Percentiles rank a stretch among this genome's conserved stretches.
Evolutionary conservation across 1,140 invertebrate species (phyloP).

Genomic region (Theocolax elegans): DNA sequence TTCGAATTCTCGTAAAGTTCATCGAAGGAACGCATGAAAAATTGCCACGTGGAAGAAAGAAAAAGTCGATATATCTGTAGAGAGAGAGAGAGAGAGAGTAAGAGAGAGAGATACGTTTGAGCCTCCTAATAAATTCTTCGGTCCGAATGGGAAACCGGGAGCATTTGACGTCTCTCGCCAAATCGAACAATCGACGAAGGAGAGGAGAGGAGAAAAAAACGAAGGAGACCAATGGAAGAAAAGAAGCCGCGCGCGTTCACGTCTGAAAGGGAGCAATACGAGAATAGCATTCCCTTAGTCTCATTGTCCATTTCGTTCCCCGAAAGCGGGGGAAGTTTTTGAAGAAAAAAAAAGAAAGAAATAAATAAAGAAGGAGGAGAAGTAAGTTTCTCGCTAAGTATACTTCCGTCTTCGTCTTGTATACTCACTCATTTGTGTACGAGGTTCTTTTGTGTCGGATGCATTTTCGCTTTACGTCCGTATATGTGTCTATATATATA

Average conservation of each 20-base stretch:
- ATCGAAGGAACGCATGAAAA: too few species aligned
- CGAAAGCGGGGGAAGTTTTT: background rate
- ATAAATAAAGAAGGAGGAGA: too few species aligned
- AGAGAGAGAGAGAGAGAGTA: too few species aligned
- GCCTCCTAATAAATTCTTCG: slow-evolving; percentile 31
- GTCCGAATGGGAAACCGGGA: background rate
- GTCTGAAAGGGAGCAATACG: slow-evolving; percentile 12
- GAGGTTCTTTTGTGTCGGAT: background rate
- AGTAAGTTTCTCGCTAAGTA: too few species aligned
- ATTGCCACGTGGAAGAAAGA: too few species aligned
- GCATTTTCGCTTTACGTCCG: too few species aligned
- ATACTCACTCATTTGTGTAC: slow-evolving; percentile 13
- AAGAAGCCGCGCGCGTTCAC: background rate
- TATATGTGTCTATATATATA: too few species aligned
- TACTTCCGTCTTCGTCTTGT: background rate
- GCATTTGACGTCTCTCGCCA: slow-evolving; percentile 7
- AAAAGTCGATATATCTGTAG: too few species aligned
- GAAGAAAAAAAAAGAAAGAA: too few species aligned
- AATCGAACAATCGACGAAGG: slow-evolving; percentile 14
- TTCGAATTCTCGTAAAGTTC: too few species aligned
- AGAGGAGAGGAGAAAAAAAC: background rate
- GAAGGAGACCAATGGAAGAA: background rate
- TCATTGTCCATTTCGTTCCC: background rate
- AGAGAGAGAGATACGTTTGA: too few species aligned
- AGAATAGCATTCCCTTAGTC: slow-evolving; percentile 25